Evolutionary conservation across 2,888 invertebrate species (phyloP).

Genomic region (Tipula helvola): DNA sequence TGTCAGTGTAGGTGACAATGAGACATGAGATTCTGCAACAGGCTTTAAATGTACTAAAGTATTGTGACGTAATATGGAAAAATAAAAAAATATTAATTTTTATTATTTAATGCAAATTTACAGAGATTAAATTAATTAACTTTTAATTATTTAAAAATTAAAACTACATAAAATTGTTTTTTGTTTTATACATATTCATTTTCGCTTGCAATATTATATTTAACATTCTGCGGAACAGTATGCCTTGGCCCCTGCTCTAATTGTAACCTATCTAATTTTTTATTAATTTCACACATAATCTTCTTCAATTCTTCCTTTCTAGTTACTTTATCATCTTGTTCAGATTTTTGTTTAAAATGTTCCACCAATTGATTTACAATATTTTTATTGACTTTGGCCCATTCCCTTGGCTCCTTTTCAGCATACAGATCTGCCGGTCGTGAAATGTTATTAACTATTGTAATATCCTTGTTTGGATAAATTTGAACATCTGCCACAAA

Average conservation of each 20-base stretch:
- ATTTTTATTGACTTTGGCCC: neutral
- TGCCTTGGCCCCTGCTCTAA: neutral
- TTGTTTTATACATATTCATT: neutral
- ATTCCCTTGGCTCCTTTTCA: neutral
- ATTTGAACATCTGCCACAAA: neutral
- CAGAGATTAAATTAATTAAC: too few species aligned
- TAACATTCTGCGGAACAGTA: neutral
- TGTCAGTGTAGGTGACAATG: too few species aligned
- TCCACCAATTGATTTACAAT: neutral
- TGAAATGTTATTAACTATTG: neutral
- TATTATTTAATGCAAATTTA: too few species aligned
- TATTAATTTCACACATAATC: neutral
- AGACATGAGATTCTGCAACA: too few species aligned
- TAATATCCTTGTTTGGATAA: neutral
- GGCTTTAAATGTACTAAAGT: too few species aligned
- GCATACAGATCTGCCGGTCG: neutral
- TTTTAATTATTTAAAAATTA: too few species aligned
- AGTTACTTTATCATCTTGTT: neutral
- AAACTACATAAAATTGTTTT: too few species aligned
- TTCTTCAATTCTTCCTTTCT: neutral
- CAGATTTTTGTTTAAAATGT: neutral
- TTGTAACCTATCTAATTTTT: neutral
- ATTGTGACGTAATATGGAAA: too few species aligned
- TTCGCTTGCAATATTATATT: neutral
- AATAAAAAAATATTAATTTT: too few species aligned